phyloP scores from a whole-genome alignment of 2,113 vertebrate species.

The Pyrgilauda ruficollis region DNA sequence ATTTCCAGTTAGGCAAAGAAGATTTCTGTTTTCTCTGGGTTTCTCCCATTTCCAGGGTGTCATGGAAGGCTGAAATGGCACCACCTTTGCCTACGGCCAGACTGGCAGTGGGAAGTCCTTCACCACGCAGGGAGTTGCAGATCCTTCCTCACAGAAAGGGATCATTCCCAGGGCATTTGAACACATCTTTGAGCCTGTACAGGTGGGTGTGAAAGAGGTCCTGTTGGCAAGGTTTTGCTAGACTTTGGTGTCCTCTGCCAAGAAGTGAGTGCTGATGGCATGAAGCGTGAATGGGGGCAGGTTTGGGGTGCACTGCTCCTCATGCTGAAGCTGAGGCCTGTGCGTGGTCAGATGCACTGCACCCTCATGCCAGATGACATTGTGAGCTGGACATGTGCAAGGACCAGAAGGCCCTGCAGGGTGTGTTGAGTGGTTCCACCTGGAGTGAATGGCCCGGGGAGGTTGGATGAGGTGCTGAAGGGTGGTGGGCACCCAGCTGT shows the following conservation, averaged over 20 bases:
- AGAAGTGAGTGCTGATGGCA: neutral
- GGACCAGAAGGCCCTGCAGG: neutral
- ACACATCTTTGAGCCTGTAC: conserved; percentile 87
- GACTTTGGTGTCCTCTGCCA: neutral
- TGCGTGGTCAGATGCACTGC: neutral
- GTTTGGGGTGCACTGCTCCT: neutral
- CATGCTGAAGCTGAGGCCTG: neutral
- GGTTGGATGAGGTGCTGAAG: neutral
- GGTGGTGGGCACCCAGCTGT: neutral
- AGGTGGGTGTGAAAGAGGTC: conserved; percentile 74
- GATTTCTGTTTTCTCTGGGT: neutral
- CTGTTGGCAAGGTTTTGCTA: neutral
- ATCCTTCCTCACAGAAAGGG: conserved; percentile 78
- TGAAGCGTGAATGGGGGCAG: neutral
- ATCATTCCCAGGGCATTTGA: conserved; percentile 88
- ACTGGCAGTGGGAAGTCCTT: conserved; percentile 92
- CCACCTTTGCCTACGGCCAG: conserved; percentile 91
- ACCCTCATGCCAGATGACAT: neutral
- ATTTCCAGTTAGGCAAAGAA: neutral
- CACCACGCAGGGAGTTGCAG: conserved; percentile 85
- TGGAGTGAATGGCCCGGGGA: neutral
- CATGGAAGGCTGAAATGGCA: conserved; percentile 89
- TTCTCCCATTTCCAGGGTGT: conserved; percentile 75
- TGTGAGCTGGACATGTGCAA: neutral
- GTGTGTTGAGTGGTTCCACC: neutral